Evolutionary conservation across 2,888 invertebrate species (phyloP), one percentile per base, ranked within the genome.

Genomic region (Eurytoma californica): DNA sequence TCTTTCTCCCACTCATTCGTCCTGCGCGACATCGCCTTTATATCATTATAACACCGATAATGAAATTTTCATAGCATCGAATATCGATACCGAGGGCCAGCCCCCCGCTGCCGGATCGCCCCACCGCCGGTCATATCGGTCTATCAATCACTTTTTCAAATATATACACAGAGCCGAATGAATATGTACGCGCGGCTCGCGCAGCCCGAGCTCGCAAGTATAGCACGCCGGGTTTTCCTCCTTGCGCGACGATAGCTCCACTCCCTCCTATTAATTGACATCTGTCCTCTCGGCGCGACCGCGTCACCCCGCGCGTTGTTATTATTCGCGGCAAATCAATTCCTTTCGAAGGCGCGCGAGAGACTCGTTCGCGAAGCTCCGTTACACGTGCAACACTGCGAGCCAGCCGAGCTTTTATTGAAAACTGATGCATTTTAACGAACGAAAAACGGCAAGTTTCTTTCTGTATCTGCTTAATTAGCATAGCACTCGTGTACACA

Each of bases 41-140:
- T 86, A 84, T 86, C 87, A 87, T 88, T 88, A 86, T 85, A 86
- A 84, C 83, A 83, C 82, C 84, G 85, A 85, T 86, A 88, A 89
- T 89, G 84, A 87, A 87, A 88, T 86, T 87, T 87, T 86, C 86
- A 86, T 86, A 83, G 82, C 84, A 86, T 87, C 85, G 86, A 86
- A 86, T 87, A 87, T 89, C 89, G 87, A 88, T 87, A 84, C 39
- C 57, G 49, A 49, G 49, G 58, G 24, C 63, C 65, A 39, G 13
- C 14, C 49, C 28, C 14, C 30, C 24, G n/a, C n/a, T 24, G 24
- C 24, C 24, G 24, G 24, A 24, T 24, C 24, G 24, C 24, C 30
- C 49, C 30, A 53, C 16, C 18, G 13, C 30, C 55, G 20, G 80
- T 77, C 81, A 81, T 84, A 86, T 86, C 85, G 84, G 84, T 80